Evolutionary conservation across 2,888 invertebrate genomes (phyloP).

Genomic region (Lissocephala sabroskyi): DNA sequence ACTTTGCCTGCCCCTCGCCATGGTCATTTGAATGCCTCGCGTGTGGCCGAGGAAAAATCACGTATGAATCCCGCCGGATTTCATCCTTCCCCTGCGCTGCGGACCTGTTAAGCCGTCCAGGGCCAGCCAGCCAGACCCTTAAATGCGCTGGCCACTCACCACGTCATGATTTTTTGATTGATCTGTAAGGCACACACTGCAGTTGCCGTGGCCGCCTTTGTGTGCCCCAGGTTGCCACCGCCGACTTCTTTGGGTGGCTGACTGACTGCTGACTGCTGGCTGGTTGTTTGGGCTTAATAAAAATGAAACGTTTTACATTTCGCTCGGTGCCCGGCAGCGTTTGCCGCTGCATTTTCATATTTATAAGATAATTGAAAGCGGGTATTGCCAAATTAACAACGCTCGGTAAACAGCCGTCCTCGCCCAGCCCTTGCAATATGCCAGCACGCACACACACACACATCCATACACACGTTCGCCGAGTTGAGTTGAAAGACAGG

Average conservation of each 20-base stretch:
- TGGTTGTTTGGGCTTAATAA: constrained; percentile 49
- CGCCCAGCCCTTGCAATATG: constrained; percentile 41
- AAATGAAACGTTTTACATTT: constrained; percentile 52
- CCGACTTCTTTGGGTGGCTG: too few species aligned
- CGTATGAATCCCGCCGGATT: neutral
- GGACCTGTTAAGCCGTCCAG: constrained; percentile 11
- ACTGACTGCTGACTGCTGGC: too few species aligned
- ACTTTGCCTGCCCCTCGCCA: too few species aligned
- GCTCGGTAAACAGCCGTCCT: constrained; percentile 59
- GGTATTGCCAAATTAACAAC: constrained; percentile 71
- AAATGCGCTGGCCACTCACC: constrained; percentile 4
- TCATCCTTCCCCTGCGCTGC: constrained; percentile 22
- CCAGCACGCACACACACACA: constrained; percentile 31
- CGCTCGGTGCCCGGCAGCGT: constrained; percentile 40
- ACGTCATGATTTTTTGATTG: constrained; percentile 66
- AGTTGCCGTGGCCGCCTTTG: constrained; percentile 51
- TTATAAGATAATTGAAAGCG: constrained; percentile 72
- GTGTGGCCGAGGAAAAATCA: neutral
- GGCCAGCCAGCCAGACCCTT: neutral
- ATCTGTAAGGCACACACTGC: constrained; percentile 67
- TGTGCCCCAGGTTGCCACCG: too few species aligned
- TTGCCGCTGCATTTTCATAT: constrained; percentile 69
- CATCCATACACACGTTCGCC: constrained; percentile 8
- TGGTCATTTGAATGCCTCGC: constrained; percentile 14
- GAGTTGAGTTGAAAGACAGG: constrained; percentile 38